Evolutionary conservation across 2,888 invertebrate genomes (phyloP).

Genomic region (Caenorhabditis angaria): DNA sequence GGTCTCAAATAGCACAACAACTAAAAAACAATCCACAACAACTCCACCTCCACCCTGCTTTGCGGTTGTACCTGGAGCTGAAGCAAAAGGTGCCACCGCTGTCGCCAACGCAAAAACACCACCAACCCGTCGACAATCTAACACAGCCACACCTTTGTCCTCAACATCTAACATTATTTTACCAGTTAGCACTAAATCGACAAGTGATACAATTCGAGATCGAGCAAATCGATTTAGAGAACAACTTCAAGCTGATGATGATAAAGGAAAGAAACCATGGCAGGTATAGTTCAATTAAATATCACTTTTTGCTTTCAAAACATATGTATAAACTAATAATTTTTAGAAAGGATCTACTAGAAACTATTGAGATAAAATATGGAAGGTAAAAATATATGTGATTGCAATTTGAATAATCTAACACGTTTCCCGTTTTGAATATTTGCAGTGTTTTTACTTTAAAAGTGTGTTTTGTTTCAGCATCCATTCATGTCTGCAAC

Average conservation of each 20-base stretch:
- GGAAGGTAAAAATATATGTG: too few relatives aligned
- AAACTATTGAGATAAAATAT: constrained; percentile 34
- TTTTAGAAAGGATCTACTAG: constrained; percentile 39
- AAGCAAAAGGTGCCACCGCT: constrained; percentile 45
- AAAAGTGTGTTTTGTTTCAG: constrained; percentile 20
- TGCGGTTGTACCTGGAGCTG: constrained; percentile 36
- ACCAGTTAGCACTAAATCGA: constrained; percentile 7
- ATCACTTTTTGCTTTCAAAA: constrained; percentile 1
- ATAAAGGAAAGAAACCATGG: constrained; percentile 45
- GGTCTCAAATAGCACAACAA: constrained; percentile 12
- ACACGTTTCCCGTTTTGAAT: too few relatives aligned
- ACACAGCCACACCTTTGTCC: constrained; percentile 13
- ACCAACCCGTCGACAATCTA: background rate
- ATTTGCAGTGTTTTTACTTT: too few relatives aligned
- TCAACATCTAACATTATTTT: constrained; percentile 23
- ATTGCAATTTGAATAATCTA: too few relatives aligned
- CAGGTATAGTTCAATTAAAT: constrained; percentile 21
- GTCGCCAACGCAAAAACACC: constrained; percentile 38
- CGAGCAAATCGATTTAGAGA: constrained; percentile 33
- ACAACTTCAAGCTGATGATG: constrained; percentile 37
- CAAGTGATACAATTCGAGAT: constrained; percentile 29
- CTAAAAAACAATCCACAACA: background rate
- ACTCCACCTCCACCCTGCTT: constrained; percentile 26
- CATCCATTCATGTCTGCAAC: constrained; percentile 37
- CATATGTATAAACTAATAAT: constrained; percentile 9